Percentiles rank a stretch among this genome's conserved stretches.
These are phyloP conservation scores for Trichogramma evanescens DNA, from an alignment of 2,888 invertebrate genomes.

Conservation along the genomic window DNA sequence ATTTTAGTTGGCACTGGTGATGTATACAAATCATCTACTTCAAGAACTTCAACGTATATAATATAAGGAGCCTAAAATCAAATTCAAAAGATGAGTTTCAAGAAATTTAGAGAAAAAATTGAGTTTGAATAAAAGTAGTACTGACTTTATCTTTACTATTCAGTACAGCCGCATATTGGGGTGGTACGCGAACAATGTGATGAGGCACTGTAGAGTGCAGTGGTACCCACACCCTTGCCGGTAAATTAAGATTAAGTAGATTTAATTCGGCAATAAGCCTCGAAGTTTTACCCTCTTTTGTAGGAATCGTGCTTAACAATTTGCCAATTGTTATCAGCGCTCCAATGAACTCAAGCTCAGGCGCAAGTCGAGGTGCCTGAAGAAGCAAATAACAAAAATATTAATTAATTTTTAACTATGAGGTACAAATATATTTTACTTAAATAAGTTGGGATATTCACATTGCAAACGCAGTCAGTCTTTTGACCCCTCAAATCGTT, in stretches of 20 bases:
- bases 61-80: conserved; percentile 81
- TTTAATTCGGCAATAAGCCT: conserved; percentile 88
- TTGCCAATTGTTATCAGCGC: conserved; percentile 82
- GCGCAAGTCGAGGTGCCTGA: conserved; percentile 73
- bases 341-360: conserved; percentile 80
- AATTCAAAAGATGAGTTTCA: background rate
- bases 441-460: conserved; percentile 41
- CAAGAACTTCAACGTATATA: conserved; percentile 93
- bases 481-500: conserved; percentile 71
- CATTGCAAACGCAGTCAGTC: conserved; percentile 71
- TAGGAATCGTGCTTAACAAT: conserved; percentile 70
- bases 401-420: background rate
- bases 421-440: background rate
- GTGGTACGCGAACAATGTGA: conserved; percentile 92
- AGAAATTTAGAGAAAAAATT: background rate
- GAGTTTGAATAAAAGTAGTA: background rate
- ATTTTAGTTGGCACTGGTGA: conserved; percentile 86
- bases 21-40: conserved; percentile 74
- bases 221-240: conserved; percentile 96
- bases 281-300: conserved; percentile 88
- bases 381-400: background rate
- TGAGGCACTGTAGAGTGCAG: conserved; percentile 78
- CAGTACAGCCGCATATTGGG: conserved; percentile 93
- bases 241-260: conserved; percentile 90
- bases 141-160: conserved; percentile 94